Evolutionary conservation across 2,797 vertebrate species (phyloP).

Genomic region (Micromesistius poutassou): DNA sequence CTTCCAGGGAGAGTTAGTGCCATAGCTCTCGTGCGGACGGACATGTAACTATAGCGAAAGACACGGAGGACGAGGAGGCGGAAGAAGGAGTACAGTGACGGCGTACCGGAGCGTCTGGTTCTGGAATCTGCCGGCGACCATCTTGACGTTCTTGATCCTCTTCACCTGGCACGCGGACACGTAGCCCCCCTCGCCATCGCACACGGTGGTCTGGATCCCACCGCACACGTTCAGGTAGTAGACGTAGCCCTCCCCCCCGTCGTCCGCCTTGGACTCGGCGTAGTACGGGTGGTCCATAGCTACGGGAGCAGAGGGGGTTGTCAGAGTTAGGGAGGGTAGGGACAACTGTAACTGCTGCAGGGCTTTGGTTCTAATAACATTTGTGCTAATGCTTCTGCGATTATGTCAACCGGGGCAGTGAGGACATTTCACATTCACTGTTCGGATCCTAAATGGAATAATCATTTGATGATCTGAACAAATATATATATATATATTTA

Average conservation of each 20-base stretch:
- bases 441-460: not conserved
- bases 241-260: slow-evolving; percentile 69
- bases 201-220: slow-evolving; percentile 41
- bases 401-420: not conserved
- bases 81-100: not conserved
- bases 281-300: slow-evolving; percentile 52
- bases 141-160: slow-evolving; percentile 28
- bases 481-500: too few species aligned
- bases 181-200: slow-evolving; percentile 32
- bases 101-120: slow-evolving; percentile 88
- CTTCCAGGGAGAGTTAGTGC: not conserved
- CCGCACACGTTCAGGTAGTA: slow-evolving; percentile 90
- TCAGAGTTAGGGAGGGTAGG: not conserved
- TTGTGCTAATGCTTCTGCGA: not conserved
- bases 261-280: slow-evolving; percentile 49
- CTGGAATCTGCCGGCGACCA: slow-evolving; percentile 78
- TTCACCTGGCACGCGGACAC: slow-evolving; percentile 86
- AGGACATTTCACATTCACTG: not conserved
- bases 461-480: too few species aligned
- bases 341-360: not conserved
- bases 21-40: not conserved
- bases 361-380: not conserved
- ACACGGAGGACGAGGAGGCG: not conserved
- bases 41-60: not conserved
- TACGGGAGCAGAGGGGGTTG: slow-evolving; percentile 9